Percentiles rank a stretch among this genome's conserved stretches.
Evolutionary conservation across 2,113 vertebrate species (phyloP).

Genomic region (Aviceda subcristata): DNA sequence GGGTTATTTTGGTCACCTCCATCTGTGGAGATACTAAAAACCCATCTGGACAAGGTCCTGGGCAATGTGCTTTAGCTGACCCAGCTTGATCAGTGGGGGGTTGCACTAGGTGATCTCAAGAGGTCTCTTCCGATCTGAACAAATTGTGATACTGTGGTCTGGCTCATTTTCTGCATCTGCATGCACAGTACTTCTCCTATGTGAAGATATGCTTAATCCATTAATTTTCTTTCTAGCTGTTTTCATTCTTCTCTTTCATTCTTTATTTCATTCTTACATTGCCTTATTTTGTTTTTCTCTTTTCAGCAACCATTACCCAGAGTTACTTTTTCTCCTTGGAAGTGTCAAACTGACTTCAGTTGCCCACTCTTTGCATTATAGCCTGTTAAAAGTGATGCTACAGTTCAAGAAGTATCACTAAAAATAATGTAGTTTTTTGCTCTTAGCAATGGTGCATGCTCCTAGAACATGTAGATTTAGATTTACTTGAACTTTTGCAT

Average conservation of each 20-base stretch:
- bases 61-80: not conserved
- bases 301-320: not conserved
- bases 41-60: not conserved
- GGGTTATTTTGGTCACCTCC: not conserved
- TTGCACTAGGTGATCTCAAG: not conserved
- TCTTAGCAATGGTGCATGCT: not conserved
- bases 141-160: not conserved
- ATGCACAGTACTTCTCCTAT: not conserved
- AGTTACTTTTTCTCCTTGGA: not conserved
- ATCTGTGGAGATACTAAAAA: not conserved
- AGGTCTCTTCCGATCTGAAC: not conserved
- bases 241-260: not conserved
- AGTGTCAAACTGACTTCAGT: not conserved
- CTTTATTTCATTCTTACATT: not conserved
- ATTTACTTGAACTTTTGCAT: conserved; percentile 38
- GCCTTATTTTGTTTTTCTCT: not conserved
- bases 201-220: not conserved
- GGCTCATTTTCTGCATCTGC: not conserved
- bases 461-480: not conserved
- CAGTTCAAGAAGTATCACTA: not conserved
- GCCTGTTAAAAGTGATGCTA: not conserved
- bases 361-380: not conserved
- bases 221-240: not conserved
- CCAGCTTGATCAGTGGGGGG: not conserved
- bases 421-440: not conserved